phyloP scores from a whole-genome alignment of 2,888 invertebrate species.

The Phragmatobia fuliginosa region DNA sequence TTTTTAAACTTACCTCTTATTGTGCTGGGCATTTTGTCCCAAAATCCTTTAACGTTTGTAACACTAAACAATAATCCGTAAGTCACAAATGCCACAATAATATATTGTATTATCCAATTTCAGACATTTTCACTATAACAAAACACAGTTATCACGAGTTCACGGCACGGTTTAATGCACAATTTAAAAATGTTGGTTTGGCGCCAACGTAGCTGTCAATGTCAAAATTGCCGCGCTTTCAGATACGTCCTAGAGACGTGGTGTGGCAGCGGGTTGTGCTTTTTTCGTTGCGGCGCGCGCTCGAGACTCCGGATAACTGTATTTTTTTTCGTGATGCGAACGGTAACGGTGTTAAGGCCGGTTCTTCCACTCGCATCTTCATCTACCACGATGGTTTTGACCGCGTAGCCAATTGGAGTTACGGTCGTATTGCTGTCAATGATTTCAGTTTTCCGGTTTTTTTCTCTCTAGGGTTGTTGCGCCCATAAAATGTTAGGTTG shows the following conservation, averaged over 20 bases:
- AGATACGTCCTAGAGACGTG: slow-evolving; percentile 79
- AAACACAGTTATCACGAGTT: slow-evolving; percentile 48
- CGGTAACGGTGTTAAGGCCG: slow-evolving; percentile 79
- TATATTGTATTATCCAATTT: slow-evolving; percentile 66
- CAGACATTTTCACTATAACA: slow-evolving; percentile 63
- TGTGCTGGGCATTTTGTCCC: slow-evolving; percentile 84
- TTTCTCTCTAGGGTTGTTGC: slow-evolving; percentile 42
- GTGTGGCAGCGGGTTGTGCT: slow-evolving; percentile 75
- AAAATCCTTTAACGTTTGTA: slow-evolving; percentile 60
- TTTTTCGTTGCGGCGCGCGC: slow-evolving; percentile 77
- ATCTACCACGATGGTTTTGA: slow-evolving; percentile 62
- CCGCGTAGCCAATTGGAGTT: slow-evolving; percentile 61
- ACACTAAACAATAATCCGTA: slow-evolving; percentile 59
- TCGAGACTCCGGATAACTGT: slow-evolving; percentile 78
- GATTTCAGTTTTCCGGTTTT: slow-evolving; percentile 45
- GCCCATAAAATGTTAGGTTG: slow-evolving; percentile 38
- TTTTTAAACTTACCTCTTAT: slow-evolving; percentile 78
- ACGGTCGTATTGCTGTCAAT: slow-evolving; percentile 51
- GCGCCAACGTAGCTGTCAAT: slow-evolving; percentile 73
- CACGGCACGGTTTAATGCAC: slow-evolving; percentile 45
- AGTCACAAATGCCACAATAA: slow-evolving; percentile 56
- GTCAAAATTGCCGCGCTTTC: slow-evolving; percentile 71
- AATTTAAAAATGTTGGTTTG: slow-evolving; percentile 47
- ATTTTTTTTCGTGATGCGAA: slow-evolving; percentile 83
- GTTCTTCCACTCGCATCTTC: slow-evolving; percentile 72